These are phyloP conservation scores for Selene dorsalis DNA, from an alignment of 2,797 vertebrate species.

Conservation along the genomic window DNA sequence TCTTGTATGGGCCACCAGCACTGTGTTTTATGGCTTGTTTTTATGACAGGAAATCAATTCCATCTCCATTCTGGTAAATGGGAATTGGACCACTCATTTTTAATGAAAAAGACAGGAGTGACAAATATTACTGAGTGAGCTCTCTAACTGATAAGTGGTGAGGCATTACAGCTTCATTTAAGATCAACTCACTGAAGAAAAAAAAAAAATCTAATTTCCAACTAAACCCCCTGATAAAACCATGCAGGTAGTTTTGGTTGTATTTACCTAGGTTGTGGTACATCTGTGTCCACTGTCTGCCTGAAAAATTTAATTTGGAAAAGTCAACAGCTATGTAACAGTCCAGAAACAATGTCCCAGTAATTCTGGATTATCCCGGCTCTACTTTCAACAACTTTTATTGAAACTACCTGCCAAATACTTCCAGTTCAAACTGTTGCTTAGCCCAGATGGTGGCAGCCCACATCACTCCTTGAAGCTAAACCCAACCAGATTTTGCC, in stretches of 20 bases:
- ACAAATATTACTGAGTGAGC: conserved; percentile 20
- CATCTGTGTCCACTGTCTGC: background rate
- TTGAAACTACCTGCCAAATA: background rate
- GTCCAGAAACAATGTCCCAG: background rate
- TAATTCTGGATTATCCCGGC: background rate
- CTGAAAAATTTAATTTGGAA: conserved; percentile 9
- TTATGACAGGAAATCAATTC: conserved; percentile 77
- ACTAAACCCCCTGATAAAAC: background rate
- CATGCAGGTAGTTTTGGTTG: background rate
- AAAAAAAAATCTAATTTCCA: background rate
- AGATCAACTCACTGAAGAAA: background rate
- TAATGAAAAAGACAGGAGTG: conserved; percentile 51
- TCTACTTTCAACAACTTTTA: conserved; percentile 1
- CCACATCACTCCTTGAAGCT: conserved; percentile 2
- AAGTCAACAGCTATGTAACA: conserved; percentile 8
- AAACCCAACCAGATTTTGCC: background rate
- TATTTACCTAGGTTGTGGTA: background rate
- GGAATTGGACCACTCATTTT: conserved; percentile 36
- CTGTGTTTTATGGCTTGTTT: conserved; percentile 56
- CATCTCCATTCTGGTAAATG: conserved; percentile 69
- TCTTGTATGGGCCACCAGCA: conserved; percentile 39
- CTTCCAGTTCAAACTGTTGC: background rate
- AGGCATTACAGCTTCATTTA: conserved; percentile 24
- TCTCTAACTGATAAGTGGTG: conserved; percentile 20
- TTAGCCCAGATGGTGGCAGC: background rate